Conservation (phyloP, 1,140 invertebrate genomes). For the Caerostris extrusa region DNA sequence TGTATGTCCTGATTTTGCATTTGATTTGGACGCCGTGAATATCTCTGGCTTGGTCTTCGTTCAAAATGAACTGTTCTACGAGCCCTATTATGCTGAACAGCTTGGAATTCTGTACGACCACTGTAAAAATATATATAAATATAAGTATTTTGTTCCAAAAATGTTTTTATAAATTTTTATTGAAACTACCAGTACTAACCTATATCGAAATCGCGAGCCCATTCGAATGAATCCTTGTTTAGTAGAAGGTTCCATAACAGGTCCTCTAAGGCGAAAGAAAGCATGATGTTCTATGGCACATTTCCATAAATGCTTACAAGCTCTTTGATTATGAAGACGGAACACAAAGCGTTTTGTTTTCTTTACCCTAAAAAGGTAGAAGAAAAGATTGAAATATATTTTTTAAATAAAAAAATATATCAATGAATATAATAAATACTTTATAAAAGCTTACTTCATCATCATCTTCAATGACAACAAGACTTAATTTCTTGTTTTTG, state of each 20-base stretch:
- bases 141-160: neutral
- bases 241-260: slow-evolving; percentile 79
- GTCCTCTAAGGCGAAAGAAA: slow-evolving; percentile 92
- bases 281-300: slow-evolving; percentile 99
- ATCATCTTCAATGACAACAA: slow-evolving; percentile 98
- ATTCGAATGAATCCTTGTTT: slow-evolving; percentile 83
- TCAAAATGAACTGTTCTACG: slow-evolving; percentile 95
- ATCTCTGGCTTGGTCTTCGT: slow-evolving; percentile 96
- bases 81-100: slow-evolving; percentile 91
- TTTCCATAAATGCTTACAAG: slow-evolving; percentile 98
- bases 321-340: slow-evolving; percentile 85
- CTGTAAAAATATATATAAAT: slow-evolving; percentile 80
- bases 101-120: slow-evolving; percentile 96
- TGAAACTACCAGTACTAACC: slow-evolving; percentile 4
- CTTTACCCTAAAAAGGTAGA: slow-evolving; percentile 84
- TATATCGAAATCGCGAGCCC: slow-evolving; percentile 83
- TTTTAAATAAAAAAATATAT: neutral
- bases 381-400: neutral
- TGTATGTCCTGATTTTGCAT: neutral
- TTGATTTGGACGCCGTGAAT: slow-evolving; percentile 86
- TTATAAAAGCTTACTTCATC: slow-evolving; percentile 85
- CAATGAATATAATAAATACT: neutral
- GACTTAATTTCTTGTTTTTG: slow-evolving; percentile 96
- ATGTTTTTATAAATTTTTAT: neutral
- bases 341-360: slow-evolving; percentile 97